phyloP scores from a whole-genome alignment of 2,888 invertebrate species.

The Lithosia quadra region DNA sequence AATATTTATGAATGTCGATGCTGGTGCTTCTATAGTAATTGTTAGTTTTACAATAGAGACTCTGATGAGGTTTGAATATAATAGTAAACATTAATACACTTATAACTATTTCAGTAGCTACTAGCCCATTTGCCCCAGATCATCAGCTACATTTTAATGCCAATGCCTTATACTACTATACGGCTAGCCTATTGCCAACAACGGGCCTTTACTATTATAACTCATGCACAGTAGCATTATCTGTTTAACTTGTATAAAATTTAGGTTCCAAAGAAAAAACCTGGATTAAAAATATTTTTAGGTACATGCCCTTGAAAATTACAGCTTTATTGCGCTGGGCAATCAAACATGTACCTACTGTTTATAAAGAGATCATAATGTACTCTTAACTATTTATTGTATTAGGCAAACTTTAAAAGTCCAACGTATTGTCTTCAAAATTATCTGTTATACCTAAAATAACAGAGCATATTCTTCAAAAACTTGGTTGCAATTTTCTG shows the following conservation, averaged over 20 bases:
- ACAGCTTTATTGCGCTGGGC: too few relatives aligned
- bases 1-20: not conserved
- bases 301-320: too few relatives aligned
- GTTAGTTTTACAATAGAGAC: conserved; percentile 2
- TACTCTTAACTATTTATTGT: too few relatives aligned
- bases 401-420: not conserved
- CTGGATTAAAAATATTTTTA: too few relatives aligned
- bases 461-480: not conserved
- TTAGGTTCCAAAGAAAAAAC: too few relatives aligned
- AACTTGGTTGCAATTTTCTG: not conserved
- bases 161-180: not conserved
- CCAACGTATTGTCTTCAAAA: not conserved
- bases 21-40: not conserved
- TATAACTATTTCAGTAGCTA: not conserved
- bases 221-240: not conserved
- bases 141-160: not conserved
- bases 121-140: not conserved
- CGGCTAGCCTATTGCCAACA: too few relatives aligned
- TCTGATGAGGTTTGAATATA: not conserved
- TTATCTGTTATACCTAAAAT: not conserved
- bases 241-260: not conserved
- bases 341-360: too few relatives aligned
- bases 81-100: not conserved
- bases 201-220: not conserved
- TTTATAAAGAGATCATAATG: not conserved